Evolutionary conservation across 2,797 vertebrate species (phyloP), one percentile per base, ranked within the genome.

Genomic region (Limnodromus scolopaceus): DNA sequence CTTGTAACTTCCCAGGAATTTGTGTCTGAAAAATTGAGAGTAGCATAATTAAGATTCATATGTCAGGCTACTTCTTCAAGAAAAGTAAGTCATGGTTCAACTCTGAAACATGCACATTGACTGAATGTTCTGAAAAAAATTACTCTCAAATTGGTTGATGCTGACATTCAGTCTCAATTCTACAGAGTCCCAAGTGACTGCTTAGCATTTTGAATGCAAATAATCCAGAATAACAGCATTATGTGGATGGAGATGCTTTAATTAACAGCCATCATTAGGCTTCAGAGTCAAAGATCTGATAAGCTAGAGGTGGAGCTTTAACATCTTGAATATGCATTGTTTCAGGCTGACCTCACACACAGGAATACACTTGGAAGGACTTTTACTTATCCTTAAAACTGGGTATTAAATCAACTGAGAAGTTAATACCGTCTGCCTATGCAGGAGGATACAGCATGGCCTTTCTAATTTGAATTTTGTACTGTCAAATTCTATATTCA

Each of bases 1-100:
- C 94, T 71, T 75, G 75, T 65, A 92, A 88, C 77, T 79, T 53
- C 96, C 78, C 91, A 93, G 93, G 94, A 93, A 95, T 96, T 92
- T 53, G 53, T 41, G 85, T 65, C 79, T 78, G 91, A 89, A 85
- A 60, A 77, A 68, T 15, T 3, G 39, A 83, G 68, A 84, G 34
- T 0, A 17, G 87, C 22, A 19, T 78, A 64, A 90, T 91, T 74
- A 65, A 68, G 92, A 71, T 64, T 83, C 25, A 25, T 74, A 64
- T 36, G 86, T 53, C 84, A 68, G 76, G 16, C 22, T 22, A 3
- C 48, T 89, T 2, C 16, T 64, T 32, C 16, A 60, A 36, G 32
- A n/a, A 38, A 15, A 51, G 16, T 3, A 9, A 48, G 65, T 15
- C 30, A 11, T 19, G 46, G 54, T 64, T 92, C 36, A 82, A 11